Evolutionary conservation across 2,888 invertebrate genomes (phyloP), one percentile per base, ranked within the genome.

Genomic region (Pilophorus perplexus): DNA sequence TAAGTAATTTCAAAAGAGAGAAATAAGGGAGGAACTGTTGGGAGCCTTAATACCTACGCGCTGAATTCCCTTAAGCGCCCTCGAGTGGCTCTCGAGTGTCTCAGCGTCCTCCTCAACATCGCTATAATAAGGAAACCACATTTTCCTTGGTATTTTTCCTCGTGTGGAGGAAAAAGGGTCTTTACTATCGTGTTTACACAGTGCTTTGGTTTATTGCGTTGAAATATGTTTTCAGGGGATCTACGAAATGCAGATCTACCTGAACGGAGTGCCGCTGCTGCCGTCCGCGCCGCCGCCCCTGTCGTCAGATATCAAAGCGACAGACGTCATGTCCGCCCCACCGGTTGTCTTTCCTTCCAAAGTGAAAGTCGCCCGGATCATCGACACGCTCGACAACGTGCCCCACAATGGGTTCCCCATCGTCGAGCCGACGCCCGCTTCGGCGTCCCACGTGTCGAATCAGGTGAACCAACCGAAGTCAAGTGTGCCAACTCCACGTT

Each of bases 391-490:
- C 40, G 72, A 73, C 46, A 71, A 70, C 50, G 72, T 72, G 14
- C 72, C 71, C 28, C 73, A 73, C 62, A 73, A 74, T 50, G 73
- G 74, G 10, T 74, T 74, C 64, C 74, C 74, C 2, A 71, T 74
- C 18, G 74, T 74, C 18, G 72, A 72, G 44, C 67, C 71, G n/a
- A 54, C 68, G 10, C n/a, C 48, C 6, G 25, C 23, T 2, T 59
- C 69, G 22, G 54, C 64, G 18, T 48, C 52, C 18, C 65, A 67
- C 27, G 69, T 67, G 10, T 27, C 62, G 2, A 62, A 62, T 22
- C 62, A 62, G 62, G 62, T 62, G 20, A 38, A 3, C n/a, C n/a
- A n/a, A n/a, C n/a, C n/a, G n/a, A n/a, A n/a, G n/a, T n/a, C n/a
- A n/a, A n/a, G n/a, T n/a, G n/a, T n/a, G n/a, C n/a, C n/a, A n/a